Conservation (phyloP, 1,140 invertebrate species). For the Hylyphantes graminicola region DNA sequence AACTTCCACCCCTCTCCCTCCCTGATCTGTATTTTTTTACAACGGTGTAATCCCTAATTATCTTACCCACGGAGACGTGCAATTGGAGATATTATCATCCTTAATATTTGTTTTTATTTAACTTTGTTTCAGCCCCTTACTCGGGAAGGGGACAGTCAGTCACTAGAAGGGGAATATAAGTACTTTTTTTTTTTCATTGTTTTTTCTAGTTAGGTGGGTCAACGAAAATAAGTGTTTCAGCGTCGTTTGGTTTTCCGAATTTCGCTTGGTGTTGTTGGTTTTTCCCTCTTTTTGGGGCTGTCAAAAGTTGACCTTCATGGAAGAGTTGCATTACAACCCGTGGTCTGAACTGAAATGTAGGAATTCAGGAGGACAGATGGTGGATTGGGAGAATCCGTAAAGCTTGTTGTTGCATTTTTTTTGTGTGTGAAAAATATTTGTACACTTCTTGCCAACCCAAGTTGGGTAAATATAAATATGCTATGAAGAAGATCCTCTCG, state of each 20-base stretch:
- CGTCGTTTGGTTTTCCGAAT: background rate
- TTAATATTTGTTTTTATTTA: constrained; percentile 9
- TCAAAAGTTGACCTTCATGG: background rate
- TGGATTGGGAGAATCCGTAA: too few species aligned
- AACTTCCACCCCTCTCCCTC: background rate
- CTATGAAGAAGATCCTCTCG: too few species aligned
- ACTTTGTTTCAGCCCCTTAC: background rate
- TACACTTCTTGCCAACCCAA: too few species aligned
- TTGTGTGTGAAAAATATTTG: too few species aligned
- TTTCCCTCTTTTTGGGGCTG: background rate
- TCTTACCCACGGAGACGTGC: background rate
- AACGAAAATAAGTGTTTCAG: background rate
- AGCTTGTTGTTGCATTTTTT: too few species aligned
- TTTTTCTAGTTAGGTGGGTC: background rate
- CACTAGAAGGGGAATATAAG: background rate
- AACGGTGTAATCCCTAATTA: background rate
- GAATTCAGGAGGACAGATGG: too few species aligned
- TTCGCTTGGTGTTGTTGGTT: background rate
- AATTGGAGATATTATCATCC: constrained; percentile 5
- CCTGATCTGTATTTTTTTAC: background rate
- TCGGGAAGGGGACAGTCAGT: background rate
- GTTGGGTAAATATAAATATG: too few species aligned
- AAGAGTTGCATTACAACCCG: constrained; percentile 2
- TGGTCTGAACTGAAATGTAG: background rate
- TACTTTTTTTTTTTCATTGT: background rate